Percentiles rank a stretch among this genome's conserved stretches.
Evolutionary conservation across 2,797 vertebrate species (phyloP).

Genomic region (Cetoscarus ocellatus): DNA sequence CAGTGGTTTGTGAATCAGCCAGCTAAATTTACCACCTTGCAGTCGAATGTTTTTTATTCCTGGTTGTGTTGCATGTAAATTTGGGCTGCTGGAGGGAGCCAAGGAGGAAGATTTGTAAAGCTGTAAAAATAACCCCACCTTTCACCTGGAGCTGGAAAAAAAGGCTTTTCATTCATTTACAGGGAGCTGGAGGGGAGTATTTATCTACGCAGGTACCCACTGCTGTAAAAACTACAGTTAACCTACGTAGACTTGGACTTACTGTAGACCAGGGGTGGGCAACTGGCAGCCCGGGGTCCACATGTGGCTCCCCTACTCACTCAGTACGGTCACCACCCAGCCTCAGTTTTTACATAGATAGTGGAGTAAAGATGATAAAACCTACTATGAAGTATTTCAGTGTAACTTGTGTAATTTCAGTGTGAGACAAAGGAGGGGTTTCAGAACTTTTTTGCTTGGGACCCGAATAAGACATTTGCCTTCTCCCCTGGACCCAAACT

Average conservation of each 20-base stretch:
- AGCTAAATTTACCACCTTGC: slow-evolving; percentile 86
- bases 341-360: too few species aligned
- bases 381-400: too few species aligned
- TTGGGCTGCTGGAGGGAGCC: slow-evolving; percentile 70
- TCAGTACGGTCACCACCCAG: too few species aligned
- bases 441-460: too few species aligned
- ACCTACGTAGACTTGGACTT: slow-evolving; percentile 50
- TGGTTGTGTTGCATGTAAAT: slow-evolving; percentile 83
- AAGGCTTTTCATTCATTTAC: slow-evolving; percentile 76
- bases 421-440: too few species aligned
- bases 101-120: slow-evolving; percentile 80
- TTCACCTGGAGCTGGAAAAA: slow-evolving; percentile 79
- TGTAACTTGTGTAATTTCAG: too few species aligned
- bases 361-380: too few species aligned
- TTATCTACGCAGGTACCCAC: slow-evolving; percentile 70
- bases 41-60: slow-evolving; percentile 80
- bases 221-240: slow-evolving; percentile 56
- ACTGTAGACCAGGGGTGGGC: slow-evolving; percentile 34
- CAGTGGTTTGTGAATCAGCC: slow-evolving; percentile 86
- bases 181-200: slow-evolving; percentile 68
- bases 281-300: too few species aligned
- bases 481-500: too few species aligned
- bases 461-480: too few species aligned
- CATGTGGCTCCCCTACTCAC: too few species aligned
- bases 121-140: slow-evolving; percentile 84